A percentile compares a stretch with the other conserved stretches of the same genome.
Conservation (phyloP, 1,140 invertebrate genomes). For the Holotrichia oblita region DNA sequence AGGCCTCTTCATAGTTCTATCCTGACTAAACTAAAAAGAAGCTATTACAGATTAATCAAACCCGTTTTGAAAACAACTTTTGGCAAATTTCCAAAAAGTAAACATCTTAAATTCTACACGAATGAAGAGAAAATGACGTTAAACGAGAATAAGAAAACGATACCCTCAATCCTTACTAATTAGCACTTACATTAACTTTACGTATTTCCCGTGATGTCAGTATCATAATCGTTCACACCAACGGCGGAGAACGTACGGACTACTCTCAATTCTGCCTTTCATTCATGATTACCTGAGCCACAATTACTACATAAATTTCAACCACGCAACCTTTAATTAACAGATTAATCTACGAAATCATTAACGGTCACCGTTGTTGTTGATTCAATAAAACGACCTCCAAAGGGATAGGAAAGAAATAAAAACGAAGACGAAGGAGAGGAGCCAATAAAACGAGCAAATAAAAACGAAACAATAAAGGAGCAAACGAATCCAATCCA, state of each 20-base stretch:
- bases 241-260: neutral
- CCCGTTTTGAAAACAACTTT: no score
- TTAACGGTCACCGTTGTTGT: constrained; percentile 29
- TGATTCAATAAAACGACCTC: constrained; percentile 18
- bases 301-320: constrained; percentile 29
- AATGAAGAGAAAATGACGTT: no score
- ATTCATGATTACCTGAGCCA: constrained; percentile 17
- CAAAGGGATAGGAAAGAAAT: constrained; percentile 2
- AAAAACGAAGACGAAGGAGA: constrained; percentile 10
- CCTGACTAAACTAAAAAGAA: no score
- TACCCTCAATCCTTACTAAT: no score
- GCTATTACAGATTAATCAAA: no score
- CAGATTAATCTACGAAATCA: constrained; percentile 34
- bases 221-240: constrained; percentile 2
- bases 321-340: constrained; percentile 32
- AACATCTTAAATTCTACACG: no score
- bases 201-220: neutral
- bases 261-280: neutral
- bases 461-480: constrained; percentile 28
- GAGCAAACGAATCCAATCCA: constrained; percentile 22
- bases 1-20: no score
- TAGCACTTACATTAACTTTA: no score
- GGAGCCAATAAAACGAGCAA: neutral
- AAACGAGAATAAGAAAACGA: no score
- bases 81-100: no score